Base-by-base conservation (phyloP, 1,140 invertebrate species). In the Sycophaga agraensis region DNA sequence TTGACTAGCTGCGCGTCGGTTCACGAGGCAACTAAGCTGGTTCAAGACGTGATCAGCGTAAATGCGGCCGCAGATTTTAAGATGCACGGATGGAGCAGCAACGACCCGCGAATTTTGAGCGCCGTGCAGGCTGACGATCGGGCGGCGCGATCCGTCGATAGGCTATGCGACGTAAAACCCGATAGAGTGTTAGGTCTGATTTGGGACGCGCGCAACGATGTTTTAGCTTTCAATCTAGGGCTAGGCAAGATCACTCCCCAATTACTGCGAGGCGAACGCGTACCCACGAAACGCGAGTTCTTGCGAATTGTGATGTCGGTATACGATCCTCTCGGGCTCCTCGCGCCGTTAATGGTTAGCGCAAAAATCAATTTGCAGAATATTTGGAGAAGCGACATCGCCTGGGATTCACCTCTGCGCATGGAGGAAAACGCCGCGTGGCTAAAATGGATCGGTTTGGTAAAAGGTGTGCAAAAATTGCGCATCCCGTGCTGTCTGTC, bases 291-390 rank as follows among this genome's bases (percentile, higher is more conserved):
- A 59, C 60, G 39, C 37, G 63, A 50, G 46, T 31, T 42, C 49
- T 45, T 40, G 17, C 22, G 35, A 28, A 50, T 63, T 12, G 59
- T 70, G 0, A 71, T 71, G 70, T 68, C 68, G 0, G 39, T 70
- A 11, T 70, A 62, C 50, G 68, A 73, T 51, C 69, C 66, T 1
- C 53, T 70, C 14, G 67, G 71, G 8, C 46, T 68, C 45, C 54
- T 70, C 51, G 66, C 63, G 2, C 49, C 63, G 35, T 55, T 63
- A 5, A 60, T 54, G 11, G 43, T 69, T 9, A 37, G 45, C 17
- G 55, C 56, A 0, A 66, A 68, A 65, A 69, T 67, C 5, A 7
- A 69, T n/a, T 39, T 66, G 5, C 67, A 72, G 61, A 45, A 64
- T 9, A 37, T 64, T 4, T 69, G 68, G 69, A 31, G 56, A 37